Evolutionary conservation across 2,888 invertebrate species (phyloP).

Genomic region (Agapetus fuscipes): DNA sequence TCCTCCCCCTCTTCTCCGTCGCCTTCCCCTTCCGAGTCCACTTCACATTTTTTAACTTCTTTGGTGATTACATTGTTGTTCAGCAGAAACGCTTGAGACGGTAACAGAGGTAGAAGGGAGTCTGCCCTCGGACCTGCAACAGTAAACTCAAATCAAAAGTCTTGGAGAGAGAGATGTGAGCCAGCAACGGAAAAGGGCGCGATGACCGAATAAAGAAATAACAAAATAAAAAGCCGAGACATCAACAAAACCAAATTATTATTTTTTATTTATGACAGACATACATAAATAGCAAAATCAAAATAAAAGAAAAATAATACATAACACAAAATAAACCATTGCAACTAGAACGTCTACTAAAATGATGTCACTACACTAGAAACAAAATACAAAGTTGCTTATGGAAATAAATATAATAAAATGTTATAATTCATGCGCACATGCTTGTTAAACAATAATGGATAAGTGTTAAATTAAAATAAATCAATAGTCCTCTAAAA

Average conservation of each 20-base stretch:
- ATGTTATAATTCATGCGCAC: conserved; percentile 26
- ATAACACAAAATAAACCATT: conserved; percentile 9
- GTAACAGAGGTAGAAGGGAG: conserved; percentile 29
- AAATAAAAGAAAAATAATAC: conserved; percentile 26
- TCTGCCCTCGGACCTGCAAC: not conserved
- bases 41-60: too few relatives aligned
- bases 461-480: conserved; percentile 15
- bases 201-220: too few relatives aligned
- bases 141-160: too few relatives aligned
- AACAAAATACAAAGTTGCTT: conserved; percentile 11
- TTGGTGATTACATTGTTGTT: conserved; percentile 31
- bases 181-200: too few relatives aligned
- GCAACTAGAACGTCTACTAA: conserved; percentile 7
- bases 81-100: conserved; percentile 36
- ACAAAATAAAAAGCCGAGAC: conserved; percentile 20
- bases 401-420: conserved; percentile 26
- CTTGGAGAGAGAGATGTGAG: too few relatives aligned
- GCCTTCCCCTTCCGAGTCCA: conserved; percentile 23
- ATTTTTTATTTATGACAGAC: conserved; percentile 19
- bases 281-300: conserved; percentile 16
- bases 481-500: not conserved
- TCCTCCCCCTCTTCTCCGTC: conserved; percentile 43
- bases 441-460: conserved; percentile 16
- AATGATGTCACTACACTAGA: conserved; percentile 8
- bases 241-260: conserved; percentile 16